phyloP scores from a whole-genome alignment of 2,888 invertebrate genomes.

The Spialia ferax region DNA sequence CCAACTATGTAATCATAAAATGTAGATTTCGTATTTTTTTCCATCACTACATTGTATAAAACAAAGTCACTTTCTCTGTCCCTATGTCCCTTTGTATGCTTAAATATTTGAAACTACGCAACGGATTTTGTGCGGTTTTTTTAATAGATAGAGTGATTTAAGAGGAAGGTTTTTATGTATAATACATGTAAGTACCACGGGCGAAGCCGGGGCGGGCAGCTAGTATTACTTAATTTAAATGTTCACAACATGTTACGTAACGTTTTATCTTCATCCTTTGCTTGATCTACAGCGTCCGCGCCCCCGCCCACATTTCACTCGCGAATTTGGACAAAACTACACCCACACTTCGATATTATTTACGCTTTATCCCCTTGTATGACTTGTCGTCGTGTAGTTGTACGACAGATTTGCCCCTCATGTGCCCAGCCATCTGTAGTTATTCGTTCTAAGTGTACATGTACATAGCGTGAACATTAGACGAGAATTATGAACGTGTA shows the following conservation, averaged over 20 bases:
- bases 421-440: constrained; percentile 39
- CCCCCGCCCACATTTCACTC: constrained; percentile 72
- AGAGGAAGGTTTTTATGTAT: too few species aligned
- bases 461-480: constrained; percentile 25
- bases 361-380: constrained; percentile 69
- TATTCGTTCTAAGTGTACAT: constrained; percentile 1
- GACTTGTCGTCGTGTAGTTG: constrained; percentile 61
- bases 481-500: constrained; percentile 25
- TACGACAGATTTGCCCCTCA: constrained; percentile 53
- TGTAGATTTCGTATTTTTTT: too few species aligned
- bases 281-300: constrained; percentile 57
- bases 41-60: too few species aligned
- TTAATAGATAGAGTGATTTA: too few species aligned
- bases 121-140: too few species aligned
- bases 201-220: too few species aligned
- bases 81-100: too few species aligned
- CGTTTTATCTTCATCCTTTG: constrained; percentile 47
- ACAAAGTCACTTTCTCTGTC: too few species aligned
- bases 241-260: constrained; percentile 35
- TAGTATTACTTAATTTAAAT: too few species aligned
- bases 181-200: too few species aligned
- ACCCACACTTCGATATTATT: constrained; percentile 76
- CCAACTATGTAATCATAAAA: too few species aligned
- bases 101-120: too few species aligned
- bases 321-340: constrained; percentile 78